Evolutionary conservation across 1,140 invertebrate genomes (phyloP).

Genomic region (Papilio xuthus): DNA sequence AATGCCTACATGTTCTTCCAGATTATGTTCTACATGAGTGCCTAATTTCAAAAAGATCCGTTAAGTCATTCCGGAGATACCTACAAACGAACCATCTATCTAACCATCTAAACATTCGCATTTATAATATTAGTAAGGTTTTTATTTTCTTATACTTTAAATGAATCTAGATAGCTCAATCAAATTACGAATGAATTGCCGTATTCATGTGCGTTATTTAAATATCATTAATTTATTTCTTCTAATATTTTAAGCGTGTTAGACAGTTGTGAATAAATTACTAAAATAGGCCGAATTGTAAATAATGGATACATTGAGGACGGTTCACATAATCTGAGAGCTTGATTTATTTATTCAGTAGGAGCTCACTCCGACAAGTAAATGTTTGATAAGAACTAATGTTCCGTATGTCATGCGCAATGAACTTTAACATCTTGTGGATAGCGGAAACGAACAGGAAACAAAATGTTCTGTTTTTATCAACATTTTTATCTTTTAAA

Average conservation of each 20-base stretch:
- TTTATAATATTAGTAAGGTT: no score
- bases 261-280: conserved; percentile 5
- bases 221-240: neutral
- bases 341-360: conserved; percentile 6
- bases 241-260: neutral
- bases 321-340: conserved; percentile 3
- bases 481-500: neutral
- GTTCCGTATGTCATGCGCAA: neutral
- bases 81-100: no score
- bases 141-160: no score
- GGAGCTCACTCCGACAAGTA: neutral
- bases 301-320: conserved; percentile 16
- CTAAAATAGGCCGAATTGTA: neutral
- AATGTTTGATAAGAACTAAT: conserved; percentile 18
- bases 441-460: neutral
- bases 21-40: no score
- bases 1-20: no score
- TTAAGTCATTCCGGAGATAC: no score
- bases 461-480: neutral
- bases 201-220: neutral
- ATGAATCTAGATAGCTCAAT: no score
- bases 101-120: no score
- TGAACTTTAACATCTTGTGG: neutral
- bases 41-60: no score
- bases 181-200: neutral